A percentile compares a stretch with the other conserved stretches of the same genome.
These are phyloP conservation scores for Chelonia mydas DNA, from an alignment of 2,797 vertebrate genomes.

Conservation along the genomic window DNA sequence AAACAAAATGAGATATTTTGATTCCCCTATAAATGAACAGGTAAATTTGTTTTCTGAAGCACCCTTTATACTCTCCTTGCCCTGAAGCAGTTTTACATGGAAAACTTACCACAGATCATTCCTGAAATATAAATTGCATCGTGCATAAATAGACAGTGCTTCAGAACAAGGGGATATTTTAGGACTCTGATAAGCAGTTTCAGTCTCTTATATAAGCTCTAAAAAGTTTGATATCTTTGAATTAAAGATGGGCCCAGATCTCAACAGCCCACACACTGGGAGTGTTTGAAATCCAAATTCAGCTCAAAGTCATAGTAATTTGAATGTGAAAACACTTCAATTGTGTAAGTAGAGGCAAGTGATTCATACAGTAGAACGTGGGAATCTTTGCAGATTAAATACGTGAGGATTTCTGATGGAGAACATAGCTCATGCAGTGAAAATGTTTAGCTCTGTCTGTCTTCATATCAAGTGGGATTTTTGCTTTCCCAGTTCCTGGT, in stretches of 20 bases:
- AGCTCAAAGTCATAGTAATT: not conserved
- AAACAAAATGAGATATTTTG: not conserved
- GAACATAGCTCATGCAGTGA: not conserved
- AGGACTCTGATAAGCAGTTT: not conserved
- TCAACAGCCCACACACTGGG: not conserved
- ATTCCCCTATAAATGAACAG: not conserved
- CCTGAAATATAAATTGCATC: not conserved
- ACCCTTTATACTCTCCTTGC: not conserved
- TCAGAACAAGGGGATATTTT: not conserved
- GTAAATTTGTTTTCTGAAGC: not conserved
- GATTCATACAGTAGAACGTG: not conserved
- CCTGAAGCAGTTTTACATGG: not conserved
- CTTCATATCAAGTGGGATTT: not conserved
- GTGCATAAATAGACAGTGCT: fast-evolving
- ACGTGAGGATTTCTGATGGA: not conserved
- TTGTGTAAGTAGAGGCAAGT: constrained; percentile 15
- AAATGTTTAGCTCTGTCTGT: not conserved
- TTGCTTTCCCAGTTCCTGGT: not conserved
- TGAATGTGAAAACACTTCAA: not conserved
- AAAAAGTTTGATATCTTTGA: not conserved
- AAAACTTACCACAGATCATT: not conserved
- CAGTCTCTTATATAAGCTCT: not conserved
- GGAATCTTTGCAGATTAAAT: not conserved
- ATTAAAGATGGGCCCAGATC: not conserved
- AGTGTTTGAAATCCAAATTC: not conserved